phyloP scores from a whole-genome alignment of 2,888 invertebrate species.

The Aromia moschata region DNA sequence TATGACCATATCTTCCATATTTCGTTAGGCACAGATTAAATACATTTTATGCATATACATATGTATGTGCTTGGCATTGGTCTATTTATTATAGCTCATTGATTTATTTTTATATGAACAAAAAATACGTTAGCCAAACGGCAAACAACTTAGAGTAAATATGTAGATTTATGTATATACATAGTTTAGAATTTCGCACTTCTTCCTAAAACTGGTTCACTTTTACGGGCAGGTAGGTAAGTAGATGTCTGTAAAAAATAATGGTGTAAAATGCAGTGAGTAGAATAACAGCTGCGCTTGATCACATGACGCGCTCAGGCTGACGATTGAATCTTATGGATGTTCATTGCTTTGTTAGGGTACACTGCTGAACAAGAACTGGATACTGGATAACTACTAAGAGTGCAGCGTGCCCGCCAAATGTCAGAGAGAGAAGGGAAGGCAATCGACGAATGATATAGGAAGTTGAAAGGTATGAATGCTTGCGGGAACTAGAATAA shows the following conservation, averaged over 20 bases:
- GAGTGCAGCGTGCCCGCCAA: conserved; percentile 5
- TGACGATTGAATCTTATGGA: conserved; percentile 21
- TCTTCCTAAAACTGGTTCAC: too few relatives aligned
- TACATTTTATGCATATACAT: too few relatives aligned
- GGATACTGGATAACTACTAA: conserved; percentile 13
- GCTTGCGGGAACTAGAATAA: conserved; percentile 22
- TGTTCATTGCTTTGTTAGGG: conserved; percentile 22
- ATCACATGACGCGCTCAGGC: conserved; percentile 16
- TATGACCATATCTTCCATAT: too few relatives aligned
- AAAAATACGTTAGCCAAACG: too few relatives aligned
- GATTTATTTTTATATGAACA: too few relatives aligned
- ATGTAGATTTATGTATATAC: too few relatives aligned
- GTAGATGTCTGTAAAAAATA: conserved; percentile 12
- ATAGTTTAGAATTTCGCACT: too few relatives aligned
- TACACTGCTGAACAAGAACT: conserved; percentile 21
- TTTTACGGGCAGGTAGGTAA: neutral
- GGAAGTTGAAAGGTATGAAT: conserved; percentile 8
- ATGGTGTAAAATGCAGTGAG: conserved; percentile 20
- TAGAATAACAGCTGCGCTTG: conserved; percentile 32
- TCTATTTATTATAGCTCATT: too few relatives aligned
- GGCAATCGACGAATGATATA: neutral
- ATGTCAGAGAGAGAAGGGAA: conserved; percentile 13
- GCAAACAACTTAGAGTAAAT: too few relatives aligned
- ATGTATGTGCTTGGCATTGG: too few relatives aligned
- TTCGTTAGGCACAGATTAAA: too few relatives aligned